Evolutionary conservation across 2,888 invertebrate species (phyloP).

Genomic region (Eristalis arbustorum): DNA sequence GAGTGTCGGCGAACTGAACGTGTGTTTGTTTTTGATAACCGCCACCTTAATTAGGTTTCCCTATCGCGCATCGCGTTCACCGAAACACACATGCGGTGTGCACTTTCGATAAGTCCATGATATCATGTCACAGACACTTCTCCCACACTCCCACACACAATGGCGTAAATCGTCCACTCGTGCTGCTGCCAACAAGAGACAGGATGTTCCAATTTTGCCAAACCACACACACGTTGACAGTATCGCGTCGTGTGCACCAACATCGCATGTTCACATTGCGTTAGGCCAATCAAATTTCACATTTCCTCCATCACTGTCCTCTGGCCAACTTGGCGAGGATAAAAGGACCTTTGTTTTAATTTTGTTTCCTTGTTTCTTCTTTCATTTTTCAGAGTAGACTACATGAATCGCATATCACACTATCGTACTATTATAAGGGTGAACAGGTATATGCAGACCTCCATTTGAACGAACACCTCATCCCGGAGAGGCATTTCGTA

Average conservation of each 20-base stretch:
- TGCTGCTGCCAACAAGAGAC: constrained; percentile 1
- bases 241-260: constrained; percentile 13
- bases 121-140: not conserved
- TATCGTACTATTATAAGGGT: constrained; percentile 85
- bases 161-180: constrained; percentile 50
- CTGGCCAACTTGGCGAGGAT: not conserved
- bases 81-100: constrained; percentile 18
- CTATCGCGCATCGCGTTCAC: constrained; percentile 27
- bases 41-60: constrained; percentile 54
- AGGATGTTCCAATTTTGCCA: constrained; percentile 20
- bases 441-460: constrained; percentile 80
- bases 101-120: constrained; percentile 13
- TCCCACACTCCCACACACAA: constrained; percentile 10
- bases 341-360: not conserved
- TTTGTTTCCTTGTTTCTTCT: not conserved
- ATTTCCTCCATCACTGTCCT: not conserved
- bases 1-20: constrained; percentile 25
- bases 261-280: constrained; percentile 41
- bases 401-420: constrained; percentile 80
- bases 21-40: constrained; percentile 35
- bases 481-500: constrained; percentile 79
- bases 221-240: constrained; percentile 10
- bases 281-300: constrained; percentile 41
- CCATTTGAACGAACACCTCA: constrained; percentile 77
- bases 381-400: constrained; percentile 74